Conservation (phyloP, 1,140 invertebrate species). For the Paramacrobiotus metropolitanus region DNA sequence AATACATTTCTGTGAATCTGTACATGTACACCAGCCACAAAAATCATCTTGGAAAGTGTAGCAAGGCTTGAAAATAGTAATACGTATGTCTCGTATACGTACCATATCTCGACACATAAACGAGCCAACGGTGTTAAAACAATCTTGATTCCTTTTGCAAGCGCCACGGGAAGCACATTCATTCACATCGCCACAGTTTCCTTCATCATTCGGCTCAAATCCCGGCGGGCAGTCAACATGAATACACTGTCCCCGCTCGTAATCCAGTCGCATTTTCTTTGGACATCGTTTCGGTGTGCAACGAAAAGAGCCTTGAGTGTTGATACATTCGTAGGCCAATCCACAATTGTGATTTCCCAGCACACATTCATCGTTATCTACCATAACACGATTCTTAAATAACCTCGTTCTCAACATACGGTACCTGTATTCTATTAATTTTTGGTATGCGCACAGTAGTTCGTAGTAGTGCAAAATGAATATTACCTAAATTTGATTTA, state of each 20-base stretch:
- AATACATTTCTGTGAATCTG: too few relatives aligned
- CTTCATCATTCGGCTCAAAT: constrained; percentile 22
- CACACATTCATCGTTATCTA: constrained; percentile 76
- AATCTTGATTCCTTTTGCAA: constrained; percentile 25
- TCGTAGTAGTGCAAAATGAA: too few relatives aligned
- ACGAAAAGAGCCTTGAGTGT: constrained; percentile 52
- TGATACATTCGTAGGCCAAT: constrained; percentile 50
- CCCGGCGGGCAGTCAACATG: constrained; percentile 26
- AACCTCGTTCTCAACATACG: too few relatives aligned
- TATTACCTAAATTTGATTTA: too few relatives aligned
- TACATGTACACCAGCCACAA: too few relatives aligned
- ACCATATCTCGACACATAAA: constrained; percentile 23
- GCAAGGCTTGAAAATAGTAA: too few relatives aligned
- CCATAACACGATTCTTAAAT: too few relatives aligned
- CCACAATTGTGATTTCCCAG: constrained; percentile 58
- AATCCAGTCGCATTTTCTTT: constrained; percentile 16
- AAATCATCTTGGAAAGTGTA: too few relatives aligned
- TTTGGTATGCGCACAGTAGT: too few relatives aligned
- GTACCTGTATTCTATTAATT: too few relatives aligned
- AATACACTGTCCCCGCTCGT: constrained; percentile 16
- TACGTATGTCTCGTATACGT: not conserved
- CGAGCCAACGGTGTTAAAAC: constrained; percentile 31
- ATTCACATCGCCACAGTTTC: constrained; percentile 28
- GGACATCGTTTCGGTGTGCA: constrained; percentile 37
- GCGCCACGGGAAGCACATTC: constrained; percentile 19